Evolutionary conservation across 2,888 invertebrate species (phyloP), one percentile per base, ranked within the genome.

Genomic region (Metopia argyrocephala): DNA sequence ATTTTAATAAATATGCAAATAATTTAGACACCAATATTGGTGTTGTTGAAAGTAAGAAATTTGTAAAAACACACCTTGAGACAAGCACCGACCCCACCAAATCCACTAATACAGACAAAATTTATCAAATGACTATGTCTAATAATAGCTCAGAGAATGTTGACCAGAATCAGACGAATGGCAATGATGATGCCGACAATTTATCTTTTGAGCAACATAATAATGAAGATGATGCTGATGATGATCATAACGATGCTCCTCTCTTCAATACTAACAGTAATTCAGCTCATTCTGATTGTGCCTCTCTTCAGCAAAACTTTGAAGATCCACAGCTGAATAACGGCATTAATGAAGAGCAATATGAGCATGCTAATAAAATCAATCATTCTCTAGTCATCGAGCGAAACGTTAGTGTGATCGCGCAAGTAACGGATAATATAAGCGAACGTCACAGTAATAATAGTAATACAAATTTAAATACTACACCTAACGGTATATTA

Each of bases 91-190:
- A 87, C 87, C 88, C 87, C 87, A 84, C 74, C 52, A 80, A 18
- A 59, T 50, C 57, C 21, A 54, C 64, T 27, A 27, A 64, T 69
- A 75, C 69, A 69, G 66, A 61, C 50, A 73, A 82, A 82, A 86
- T 87, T 89, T 89, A 88, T 89, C 89, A 89, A 89, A 89, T 88
- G 87, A 88, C 89, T 84, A 86, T 85, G 86, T 88, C 89, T 89
- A 89, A 89, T 86, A 89, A 88, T 89, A 89, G 86, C 85, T 48
- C 75, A 62, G 84, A 84, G 83, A 86, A 86, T 84, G 83, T 64
- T 68, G 69, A 69, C 79, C 81, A 82, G 66, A 52, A 57, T 62
- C 54, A 65, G 25, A 46, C 21, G 64, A 27, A 76, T 38, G 69
- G 52, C 64, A 45, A 61, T 52, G 20, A 31, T 50, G 12, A 56